Base-by-base conservation (phyloP, 2,888 invertebrate genomes). In the Nephrotoma appendiculata region DNA sequence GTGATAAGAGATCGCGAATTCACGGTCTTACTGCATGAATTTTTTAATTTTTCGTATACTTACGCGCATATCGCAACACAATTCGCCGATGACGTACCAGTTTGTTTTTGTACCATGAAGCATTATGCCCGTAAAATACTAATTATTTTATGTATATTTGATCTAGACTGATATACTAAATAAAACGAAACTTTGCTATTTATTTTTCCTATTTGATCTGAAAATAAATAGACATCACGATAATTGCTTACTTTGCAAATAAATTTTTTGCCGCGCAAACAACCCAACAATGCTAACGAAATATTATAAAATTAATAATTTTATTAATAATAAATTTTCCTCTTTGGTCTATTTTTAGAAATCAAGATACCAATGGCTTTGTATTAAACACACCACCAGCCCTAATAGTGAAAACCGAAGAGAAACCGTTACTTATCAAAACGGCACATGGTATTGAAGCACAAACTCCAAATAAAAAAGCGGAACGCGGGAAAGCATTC, bases 401-500 rank as follows among this genome's bases (percentile, higher is more conserved):
- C 19, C 11, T 5, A 19, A 85, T 85, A 31, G 44, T 85, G 9
- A 85, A 45, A 85, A 19, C 11, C 6, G 85, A 85, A 44, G 15
- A 43, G 11, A 85, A 85, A 45, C 44, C 85, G 5, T 31, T 85
- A 9, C 19, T 85, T 7, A 31, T 7, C 11, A 71, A 19, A 71
- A 45, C 85, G 2, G 11, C 7, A 19, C 6, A 15, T 41, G 42
- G 15, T 6, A 15, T 86, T 42, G 86, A 86, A 19, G 42, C 44
- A 5, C 86, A 57, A 86, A 71, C 2, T 2, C 84, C 86, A 41
- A 86, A 86, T 83, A 71, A 52, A 45, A 93, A 93, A 88, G 89
- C 90, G 48, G 91, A 91, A 48, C 88, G 93, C 86, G 93, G 93
- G 11, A 92, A 92, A 88, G 92, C 93, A 0, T 89, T 92, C 11